phyloP scores from a whole-genome alignment of 2,797 vertebrate species.

The Astyanax mexicanus region DNA sequence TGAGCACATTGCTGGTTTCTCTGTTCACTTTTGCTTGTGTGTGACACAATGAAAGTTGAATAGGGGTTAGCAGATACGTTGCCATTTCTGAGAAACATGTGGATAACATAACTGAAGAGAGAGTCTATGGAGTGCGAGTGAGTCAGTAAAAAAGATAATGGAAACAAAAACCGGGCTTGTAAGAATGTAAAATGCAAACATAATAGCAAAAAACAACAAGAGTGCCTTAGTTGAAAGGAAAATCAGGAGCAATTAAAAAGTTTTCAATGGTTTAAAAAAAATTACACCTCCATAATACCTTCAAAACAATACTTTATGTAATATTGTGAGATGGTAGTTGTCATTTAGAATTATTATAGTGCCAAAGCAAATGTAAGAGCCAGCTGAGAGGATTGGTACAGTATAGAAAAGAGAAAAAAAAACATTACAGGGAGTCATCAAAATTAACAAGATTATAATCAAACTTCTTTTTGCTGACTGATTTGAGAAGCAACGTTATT shows the following conservation, averaged over 20 bases:
- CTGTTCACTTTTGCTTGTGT: constrained; percentile 57
- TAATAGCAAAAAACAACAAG: constrained; percentile 21
- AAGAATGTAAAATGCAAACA: constrained; percentile 24
- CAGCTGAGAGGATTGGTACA: constrained; percentile 58
- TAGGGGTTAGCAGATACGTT: constrained; percentile 64
- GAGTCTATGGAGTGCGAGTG: constrained; percentile 25
- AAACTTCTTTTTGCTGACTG: constrained; percentile 75
- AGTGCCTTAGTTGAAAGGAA: constrained; percentile 19
- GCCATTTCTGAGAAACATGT: constrained; percentile 36
- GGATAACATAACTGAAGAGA: constrained; percentile 17
- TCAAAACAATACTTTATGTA: constrained; percentile 60
- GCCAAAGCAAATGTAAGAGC: constrained; percentile 72
- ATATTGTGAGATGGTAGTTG: constrained; percentile 66
- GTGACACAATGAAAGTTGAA: constrained; percentile 56
- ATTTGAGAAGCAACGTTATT: constrained; percentile 76
- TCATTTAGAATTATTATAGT: constrained; percentile 68
- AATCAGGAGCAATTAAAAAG: background rate
- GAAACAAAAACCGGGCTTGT: constrained; percentile 22
- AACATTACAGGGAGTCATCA: constrained; percentile 69
- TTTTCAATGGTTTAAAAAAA: constrained; percentile 4
- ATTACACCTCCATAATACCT: constrained; percentile 54
- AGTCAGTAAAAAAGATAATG: background rate
- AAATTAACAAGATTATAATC: constrained; percentile 70
- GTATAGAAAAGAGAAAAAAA: constrained; percentile 65
- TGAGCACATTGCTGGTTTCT: background rate